A percentile compares a stretch with the other conserved stretches of the same genome.
phyloP scores from a whole-genome alignment of 2,113 vertebrate species.

The Stegostoma tigrinum region DNA sequence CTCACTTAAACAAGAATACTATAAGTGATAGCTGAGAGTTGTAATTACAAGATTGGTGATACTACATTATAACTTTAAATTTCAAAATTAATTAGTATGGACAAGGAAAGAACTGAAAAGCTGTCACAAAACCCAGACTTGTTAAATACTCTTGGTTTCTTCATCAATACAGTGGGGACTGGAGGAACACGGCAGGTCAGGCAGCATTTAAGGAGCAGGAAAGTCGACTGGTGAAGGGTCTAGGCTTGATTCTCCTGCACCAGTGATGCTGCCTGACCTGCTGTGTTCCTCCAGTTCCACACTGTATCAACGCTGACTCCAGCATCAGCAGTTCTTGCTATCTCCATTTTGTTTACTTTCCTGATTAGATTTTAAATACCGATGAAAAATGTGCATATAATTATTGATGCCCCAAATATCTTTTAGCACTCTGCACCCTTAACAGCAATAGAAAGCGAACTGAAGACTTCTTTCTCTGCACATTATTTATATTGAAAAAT shows the following conservation, averaged over 20 bases:
- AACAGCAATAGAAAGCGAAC: neutral
- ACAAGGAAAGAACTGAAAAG: neutral
- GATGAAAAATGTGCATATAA: neutral
- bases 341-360: neutral
- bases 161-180: too few species aligned
- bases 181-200: too few species aligned
- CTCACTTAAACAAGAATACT: neutral
- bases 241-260: too few species aligned
- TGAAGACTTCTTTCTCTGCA: neutral
- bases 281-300: too few species aligned
- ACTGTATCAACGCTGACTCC: too few species aligned
- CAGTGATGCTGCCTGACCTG: too few species aligned
- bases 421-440: neutral
- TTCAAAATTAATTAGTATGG: neutral
- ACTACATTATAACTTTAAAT: neutral
- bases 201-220: too few species aligned
- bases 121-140: neutral
- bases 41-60: neutral
- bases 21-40: neutral
- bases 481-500: neutral
- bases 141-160: neutral
- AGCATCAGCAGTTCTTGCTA: too few species aligned
- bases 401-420: neutral
- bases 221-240: too few species aligned
- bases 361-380: neutral